Percentiles rank a stretch among this genome's conserved stretches.
Conservation (phyloP, 1,140 invertebrate species). For the Harpegnathos saltator region DNA sequence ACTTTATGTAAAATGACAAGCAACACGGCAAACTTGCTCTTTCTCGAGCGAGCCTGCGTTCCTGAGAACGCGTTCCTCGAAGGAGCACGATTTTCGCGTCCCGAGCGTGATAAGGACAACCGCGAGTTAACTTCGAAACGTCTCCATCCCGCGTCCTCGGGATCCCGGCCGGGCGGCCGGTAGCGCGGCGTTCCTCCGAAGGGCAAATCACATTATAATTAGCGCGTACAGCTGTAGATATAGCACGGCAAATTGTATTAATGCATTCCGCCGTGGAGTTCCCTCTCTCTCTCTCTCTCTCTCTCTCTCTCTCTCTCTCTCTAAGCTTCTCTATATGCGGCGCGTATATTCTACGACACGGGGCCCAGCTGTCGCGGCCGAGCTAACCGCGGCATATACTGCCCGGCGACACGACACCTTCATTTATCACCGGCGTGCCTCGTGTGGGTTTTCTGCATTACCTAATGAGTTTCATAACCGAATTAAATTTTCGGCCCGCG, state of each 20-base stretch:
- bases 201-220: slow-evolving; percentile 75
- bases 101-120: too few relatives aligned
- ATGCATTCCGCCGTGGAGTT: slow-evolving; percentile 79
- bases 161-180: background rate
- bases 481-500: slow-evolving; percentile 80
- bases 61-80: too few relatives aligned
- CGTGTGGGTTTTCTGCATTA: slow-evolving; percentile 80
- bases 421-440: slow-evolving; percentile 79
- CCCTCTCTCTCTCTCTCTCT: slow-evolving; percentile 32
- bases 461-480: slow-evolving; percentile 82
- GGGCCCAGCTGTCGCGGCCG: slow-evolving; percentile 80
- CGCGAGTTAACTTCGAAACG: slow-evolving; percentile 17
- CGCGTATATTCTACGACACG: slow-evolving; percentile 70
- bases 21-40: too few relatives aligned
- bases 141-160: slow-evolving; percentile 27
- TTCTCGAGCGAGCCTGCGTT: too few relatives aligned
- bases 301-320: slow-evolving; percentile 50
- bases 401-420: slow-evolving; percentile 79
- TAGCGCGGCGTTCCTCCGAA: slow-evolving; percentile 55
- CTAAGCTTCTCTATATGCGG: slow-evolving; percentile 64
- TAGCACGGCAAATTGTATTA: slow-evolving; percentile 78
- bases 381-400: slow-evolving; percentile 75
- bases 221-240: slow-evolving; percentile 72
- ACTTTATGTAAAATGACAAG: too few relatives aligned
- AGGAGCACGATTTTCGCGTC: too few relatives aligned